phyloP scores from a whole-genome alignment of 2,888 invertebrate genomes.

The Micropterix aruncella region DNA sequence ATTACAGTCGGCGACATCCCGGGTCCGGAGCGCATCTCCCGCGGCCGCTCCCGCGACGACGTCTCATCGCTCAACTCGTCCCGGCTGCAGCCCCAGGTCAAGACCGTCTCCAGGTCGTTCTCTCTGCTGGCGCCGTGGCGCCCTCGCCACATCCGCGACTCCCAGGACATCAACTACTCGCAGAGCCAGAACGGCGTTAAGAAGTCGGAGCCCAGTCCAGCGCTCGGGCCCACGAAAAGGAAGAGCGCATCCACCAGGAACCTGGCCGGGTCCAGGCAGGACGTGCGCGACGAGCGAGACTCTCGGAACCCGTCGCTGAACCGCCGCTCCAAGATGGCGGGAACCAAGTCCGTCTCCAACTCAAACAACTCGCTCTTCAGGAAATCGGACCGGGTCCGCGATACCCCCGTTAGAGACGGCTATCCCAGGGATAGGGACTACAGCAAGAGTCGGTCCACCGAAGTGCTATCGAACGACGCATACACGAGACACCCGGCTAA shows the following conservation, averaged over 20 bases:
- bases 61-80: slow-evolving; percentile 50
- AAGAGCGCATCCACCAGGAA: slow-evolving; percentile 7
- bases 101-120: slow-evolving; percentile 64
- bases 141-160: slow-evolving; percentile 57
- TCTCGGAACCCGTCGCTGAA: slow-evolving; percentile 21
- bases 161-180: slow-evolving; percentile 66
- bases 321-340: slow-evolving; percentile 21
- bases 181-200: slow-evolving; percentile 30
- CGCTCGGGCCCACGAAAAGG: slow-evolving; percentile 2
- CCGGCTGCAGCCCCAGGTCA: slow-evolving; percentile 46
- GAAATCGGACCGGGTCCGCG: slow-evolving; percentile 31
- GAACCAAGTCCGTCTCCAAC: slow-evolving; percentile 21
- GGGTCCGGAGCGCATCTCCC: slow-evolving; percentile 45
- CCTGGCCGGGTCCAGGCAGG: slow-evolving; percentile 1
- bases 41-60: slow-evolving; percentile 62
- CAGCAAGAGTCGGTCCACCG: slow-evolving; percentile 46
- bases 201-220: slow-evolving; percentile 3
- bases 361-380: slow-evolving; percentile 29
- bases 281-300: neutral
- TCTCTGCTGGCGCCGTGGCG: slow-evolving; percentile 78
- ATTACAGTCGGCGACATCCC: slow-evolving; percentile 69
- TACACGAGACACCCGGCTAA: slow-evolving; percentile 14
- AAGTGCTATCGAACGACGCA: slow-evolving; percentile 39
- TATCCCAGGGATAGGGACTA: slow-evolving; percentile 22
- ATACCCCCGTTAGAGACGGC: slow-evolving; percentile 16